Conservation (phyloP, 2,113 vertebrate species). For the Actenoides lindsayi region DNA sequence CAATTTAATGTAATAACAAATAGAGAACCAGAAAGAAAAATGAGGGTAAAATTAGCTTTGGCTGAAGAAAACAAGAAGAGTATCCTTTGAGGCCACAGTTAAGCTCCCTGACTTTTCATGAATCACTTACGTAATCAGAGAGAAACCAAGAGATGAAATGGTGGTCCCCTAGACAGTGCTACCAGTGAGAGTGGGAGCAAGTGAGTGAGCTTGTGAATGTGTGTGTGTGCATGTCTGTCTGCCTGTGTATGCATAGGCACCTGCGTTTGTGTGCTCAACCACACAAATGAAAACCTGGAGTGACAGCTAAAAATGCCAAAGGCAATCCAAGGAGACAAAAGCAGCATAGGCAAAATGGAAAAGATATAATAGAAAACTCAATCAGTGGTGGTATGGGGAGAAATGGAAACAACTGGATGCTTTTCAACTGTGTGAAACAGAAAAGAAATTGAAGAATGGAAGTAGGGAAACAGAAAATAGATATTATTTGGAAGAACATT, state of each 20-base stretch:
- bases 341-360: not conserved
- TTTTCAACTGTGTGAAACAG: not conserved
- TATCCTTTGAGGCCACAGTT: not conserved
- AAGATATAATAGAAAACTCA: conserved; percentile 11
- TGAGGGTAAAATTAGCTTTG: fast-evolving
- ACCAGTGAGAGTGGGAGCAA: not conserved
- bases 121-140: not conserved
- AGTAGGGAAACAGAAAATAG: not conserved
- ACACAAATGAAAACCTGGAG: conserved; percentile 8
- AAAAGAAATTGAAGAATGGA: not conserved
- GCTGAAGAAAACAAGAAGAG: not conserved
- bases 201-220: not conserved
- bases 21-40: not conserved
- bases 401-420: not conserved
- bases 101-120: not conserved
- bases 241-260: fast-evolving
- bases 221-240: not conserved
- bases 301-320: conserved; percentile 27
- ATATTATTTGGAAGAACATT: not conserved
- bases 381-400: not conserved
- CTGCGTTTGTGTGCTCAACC: not conserved
- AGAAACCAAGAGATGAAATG: not conserved
- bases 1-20: conserved; percentile 9
- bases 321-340: not conserved
- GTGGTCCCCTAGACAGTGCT: not conserved